These are phyloP conservation scores for Harmothoe impar DNA, from an alignment of 2,888 invertebrate genomes.

Conservation along the genomic window DNA sequence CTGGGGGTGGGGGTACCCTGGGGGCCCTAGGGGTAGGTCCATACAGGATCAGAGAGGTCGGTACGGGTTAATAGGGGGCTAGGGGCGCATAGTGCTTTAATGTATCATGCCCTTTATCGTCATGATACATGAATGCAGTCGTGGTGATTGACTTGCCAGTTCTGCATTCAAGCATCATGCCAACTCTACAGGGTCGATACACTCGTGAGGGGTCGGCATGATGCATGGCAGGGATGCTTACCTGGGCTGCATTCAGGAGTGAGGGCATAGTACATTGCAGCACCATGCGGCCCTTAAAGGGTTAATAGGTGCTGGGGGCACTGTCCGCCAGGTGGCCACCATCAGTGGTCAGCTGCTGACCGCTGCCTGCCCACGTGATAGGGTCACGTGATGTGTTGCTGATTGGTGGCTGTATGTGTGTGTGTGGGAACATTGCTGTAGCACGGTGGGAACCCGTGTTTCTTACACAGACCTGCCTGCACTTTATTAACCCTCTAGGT, in stretches of 20 bases:
- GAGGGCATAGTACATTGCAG: too few relatives aligned
- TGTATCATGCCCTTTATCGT: too few relatives aligned
- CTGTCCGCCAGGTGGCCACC: conserved; percentile 8
- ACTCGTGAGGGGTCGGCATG: too few relatives aligned
- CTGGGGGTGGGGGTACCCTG: background rate
- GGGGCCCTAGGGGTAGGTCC: too few relatives aligned
- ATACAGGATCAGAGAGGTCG: too few relatives aligned
- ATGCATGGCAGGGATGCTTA: background rate
- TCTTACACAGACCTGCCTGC: too few relatives aligned
- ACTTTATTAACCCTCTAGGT: too few relatives aligned
- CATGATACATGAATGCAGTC: too few relatives aligned
- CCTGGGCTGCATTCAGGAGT: background rate
- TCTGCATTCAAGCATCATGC: too few relatives aligned
- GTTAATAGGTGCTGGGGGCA: conserved; percentile 23
- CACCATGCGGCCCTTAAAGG: background rate
- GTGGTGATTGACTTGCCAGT: too few relatives aligned
- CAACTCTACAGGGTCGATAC: too few relatives aligned
- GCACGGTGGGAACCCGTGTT: background rate
- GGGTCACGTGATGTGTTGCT: background rate
- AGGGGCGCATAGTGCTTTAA: too few relatives aligned
- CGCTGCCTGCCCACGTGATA: background rate
- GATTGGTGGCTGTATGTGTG: background rate
- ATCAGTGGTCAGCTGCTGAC: background rate
- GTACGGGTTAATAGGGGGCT: background rate
- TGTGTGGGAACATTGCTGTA: background rate